These are phyloP conservation scores for Grus americana DNA, from an alignment of 2,113 vertebrate genomes.

Conservation along the genomic window DNA sequence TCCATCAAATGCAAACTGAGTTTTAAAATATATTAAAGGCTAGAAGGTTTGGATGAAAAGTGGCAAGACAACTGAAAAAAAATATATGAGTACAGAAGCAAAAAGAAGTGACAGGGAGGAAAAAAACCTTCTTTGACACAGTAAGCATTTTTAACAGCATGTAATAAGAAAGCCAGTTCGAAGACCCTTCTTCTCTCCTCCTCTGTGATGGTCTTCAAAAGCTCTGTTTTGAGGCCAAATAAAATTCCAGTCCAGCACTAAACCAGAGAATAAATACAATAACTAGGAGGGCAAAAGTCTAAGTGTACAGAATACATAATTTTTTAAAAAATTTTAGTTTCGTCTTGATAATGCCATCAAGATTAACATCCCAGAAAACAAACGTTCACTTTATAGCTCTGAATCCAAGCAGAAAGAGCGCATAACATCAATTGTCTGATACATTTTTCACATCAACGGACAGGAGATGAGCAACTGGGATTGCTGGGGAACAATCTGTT, in stretches of 20 bases:
- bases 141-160: background rate
- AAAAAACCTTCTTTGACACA: background rate
- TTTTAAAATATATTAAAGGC: background rate
- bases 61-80: background rate
- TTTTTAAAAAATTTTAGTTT: background rate
- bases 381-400: background rate
- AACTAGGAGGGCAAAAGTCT: background rate
- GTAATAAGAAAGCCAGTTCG: background rate
- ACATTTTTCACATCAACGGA: background rate
- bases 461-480: background rate
- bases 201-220: background rate
- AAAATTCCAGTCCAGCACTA: background rate
- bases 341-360: background rate
- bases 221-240: background rate
- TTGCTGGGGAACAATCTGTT: background rate
- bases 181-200: background rate
- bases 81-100: background rate
- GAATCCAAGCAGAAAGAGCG: background rate
- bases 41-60: background rate
- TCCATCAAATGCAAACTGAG: background rate
- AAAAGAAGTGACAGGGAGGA: background rate
- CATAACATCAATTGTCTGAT: background rate
- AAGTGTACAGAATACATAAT: background rate
- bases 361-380: background rate
- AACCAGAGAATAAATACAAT: background rate